A percentile compares a stretch with the other conserved stretches of the same genome.
These are phyloP conservation scores for Cebus imitator DNA, from an alignment of 2,113 vertebrate species.

Conservation along the genomic window DNA sequence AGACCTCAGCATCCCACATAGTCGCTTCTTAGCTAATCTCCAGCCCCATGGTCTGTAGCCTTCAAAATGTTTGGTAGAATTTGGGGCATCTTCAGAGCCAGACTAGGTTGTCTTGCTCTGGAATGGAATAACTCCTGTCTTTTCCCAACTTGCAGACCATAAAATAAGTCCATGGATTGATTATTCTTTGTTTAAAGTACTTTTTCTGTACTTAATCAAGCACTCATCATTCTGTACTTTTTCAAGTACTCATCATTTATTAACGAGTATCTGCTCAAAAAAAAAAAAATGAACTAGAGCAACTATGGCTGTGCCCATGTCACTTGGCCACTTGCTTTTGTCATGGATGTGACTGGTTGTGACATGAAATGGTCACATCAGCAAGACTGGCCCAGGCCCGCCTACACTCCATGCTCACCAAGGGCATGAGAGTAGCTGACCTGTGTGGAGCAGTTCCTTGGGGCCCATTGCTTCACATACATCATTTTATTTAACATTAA, in stretches of 20 bases:
- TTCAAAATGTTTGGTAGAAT: background rate
- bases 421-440: background rate
- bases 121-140: background rate
- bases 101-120: background rate
- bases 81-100: background rate
- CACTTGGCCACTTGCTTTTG: background rate
- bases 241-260: background rate
- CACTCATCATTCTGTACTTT: no score
- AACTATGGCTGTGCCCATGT: accelerated
- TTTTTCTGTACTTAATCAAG: background rate
- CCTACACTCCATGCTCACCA: background rate
- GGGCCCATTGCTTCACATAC: background rate
- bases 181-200: background rate
- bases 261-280: background rate
- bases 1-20: background rate
- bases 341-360: background rate
- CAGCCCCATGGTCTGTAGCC: background rate
- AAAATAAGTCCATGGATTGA: background rate
- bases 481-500: background rate
- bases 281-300: background rate
- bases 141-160: background rate
- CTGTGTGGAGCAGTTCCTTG: background rate
- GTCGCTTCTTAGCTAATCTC: background rate
- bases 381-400: background rate
- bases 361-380: background rate